Percentiles rank a stretch among this genome's conserved stretches.
Conservation (phyloP, 2,113 vertebrate species). For the Pterocles gutturalis region DNA sequence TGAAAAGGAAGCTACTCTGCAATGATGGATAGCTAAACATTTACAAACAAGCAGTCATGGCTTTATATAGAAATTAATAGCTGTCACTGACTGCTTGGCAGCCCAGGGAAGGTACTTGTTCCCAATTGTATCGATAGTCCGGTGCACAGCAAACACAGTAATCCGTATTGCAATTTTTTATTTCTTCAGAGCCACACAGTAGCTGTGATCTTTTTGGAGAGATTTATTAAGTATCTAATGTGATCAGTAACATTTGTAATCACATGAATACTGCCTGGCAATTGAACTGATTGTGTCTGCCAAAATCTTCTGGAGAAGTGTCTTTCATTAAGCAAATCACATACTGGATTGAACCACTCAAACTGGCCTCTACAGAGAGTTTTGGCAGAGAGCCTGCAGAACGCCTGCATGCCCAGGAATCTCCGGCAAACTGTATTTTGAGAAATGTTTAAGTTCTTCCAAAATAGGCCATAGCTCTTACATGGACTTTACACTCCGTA, state of each 20-base stretch:
- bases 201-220: constrained; percentile 36
- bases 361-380: constrained; percentile 8
- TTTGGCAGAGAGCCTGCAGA: constrained; percentile 33
- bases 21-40: neutral
- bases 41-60: constrained; percentile 5
- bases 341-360: constrained; percentile 29
- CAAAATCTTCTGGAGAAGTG: constrained; percentile 57
- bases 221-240: constrained; percentile 51
- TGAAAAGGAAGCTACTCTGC: neutral
- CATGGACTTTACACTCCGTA: neutral
- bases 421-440: neutral
- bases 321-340: constrained; percentile 69
- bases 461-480: neutral
- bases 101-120: neutral
- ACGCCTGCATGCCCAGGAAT: neutral
- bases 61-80: constrained; percentile 43
- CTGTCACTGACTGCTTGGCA: constrained; percentile 19
- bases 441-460: neutral
- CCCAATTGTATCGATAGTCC: neutral
- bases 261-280: constrained; percentile 61
- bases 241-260: constrained; percentile 52
- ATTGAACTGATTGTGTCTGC: neutral
- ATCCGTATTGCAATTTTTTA: neutral
- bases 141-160: neutral
- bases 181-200: constrained; percentile 37